Evolutionary conservation across 2,797 vertebrate genomes (phyloP).

Genomic region (Buphagus erythrorhynchus): DNA sequence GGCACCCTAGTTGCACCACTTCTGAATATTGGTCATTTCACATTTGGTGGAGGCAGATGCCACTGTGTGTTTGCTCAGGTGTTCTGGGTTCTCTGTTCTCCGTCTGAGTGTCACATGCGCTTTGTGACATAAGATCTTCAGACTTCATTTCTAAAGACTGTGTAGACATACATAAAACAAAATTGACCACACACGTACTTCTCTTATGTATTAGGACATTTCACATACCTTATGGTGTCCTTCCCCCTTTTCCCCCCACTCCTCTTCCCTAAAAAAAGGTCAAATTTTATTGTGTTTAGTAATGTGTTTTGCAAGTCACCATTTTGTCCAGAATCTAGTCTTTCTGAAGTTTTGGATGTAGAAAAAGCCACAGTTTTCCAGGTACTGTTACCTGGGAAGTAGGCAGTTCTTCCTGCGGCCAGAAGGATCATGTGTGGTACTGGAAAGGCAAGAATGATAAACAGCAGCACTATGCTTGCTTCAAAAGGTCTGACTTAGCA

Average conservation of each 20-base stretch:
- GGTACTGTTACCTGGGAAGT: not conserved
- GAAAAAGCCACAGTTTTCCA: not conserved
- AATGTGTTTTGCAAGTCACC: not conserved
- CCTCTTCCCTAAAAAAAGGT: not conserved
- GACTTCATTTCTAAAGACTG: not conserved
- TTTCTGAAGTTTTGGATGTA: not conserved
- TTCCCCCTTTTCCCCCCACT: not conserved
- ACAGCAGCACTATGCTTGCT: not conserved
- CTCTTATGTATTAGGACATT: not conserved
- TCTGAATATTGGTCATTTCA: not conserved
- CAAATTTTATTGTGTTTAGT: not conserved
- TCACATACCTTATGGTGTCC: not conserved
- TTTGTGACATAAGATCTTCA: not conserved
- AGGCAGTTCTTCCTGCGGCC: not conserved
- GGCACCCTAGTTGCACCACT: not conserved
- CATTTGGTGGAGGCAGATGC: not conserved
- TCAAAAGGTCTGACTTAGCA: not conserved
- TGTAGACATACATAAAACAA: not conserved
- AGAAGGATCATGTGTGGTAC: not conserved
- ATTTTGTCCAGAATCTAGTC: not conserved
- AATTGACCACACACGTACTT: not conserved
- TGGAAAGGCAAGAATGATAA: not conserved
- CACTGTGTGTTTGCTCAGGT: not conserved
- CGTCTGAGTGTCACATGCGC: not conserved
- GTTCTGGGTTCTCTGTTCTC: not conserved